Evolutionary conservation across 2,888 invertebrate species (phyloP).

Genomic region (Mechanitis mazaeus): DNA sequence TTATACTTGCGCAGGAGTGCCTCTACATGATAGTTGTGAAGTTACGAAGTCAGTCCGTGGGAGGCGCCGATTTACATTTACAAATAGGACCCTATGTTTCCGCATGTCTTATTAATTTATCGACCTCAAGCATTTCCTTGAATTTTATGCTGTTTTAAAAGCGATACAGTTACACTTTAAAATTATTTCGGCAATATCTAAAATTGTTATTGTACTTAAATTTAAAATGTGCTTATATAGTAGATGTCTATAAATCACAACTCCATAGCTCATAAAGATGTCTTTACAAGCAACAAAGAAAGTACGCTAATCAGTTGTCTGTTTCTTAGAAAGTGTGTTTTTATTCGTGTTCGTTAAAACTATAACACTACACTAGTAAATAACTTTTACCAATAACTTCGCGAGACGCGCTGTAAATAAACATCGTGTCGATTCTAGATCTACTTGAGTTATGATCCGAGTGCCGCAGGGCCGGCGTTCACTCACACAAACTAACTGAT

Average conservation of each 20-base stretch:
- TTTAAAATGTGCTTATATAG: no score
- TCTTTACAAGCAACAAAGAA: conserved; percentile 13
- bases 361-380: conserved; percentile 28
- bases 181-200: no score
- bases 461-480: conserved; percentile 17
- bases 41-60: conserved; percentile 13
- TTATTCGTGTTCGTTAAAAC: conserved; percentile 23
- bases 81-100: conserved; percentile 11
- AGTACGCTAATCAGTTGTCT: conserved; percentile 4
- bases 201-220: no score
- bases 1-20: not conserved
- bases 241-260: no score
- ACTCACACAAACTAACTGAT: no score
- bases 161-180: no score
- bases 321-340: conserved; percentile 22
- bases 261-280: conserved; percentile 4
- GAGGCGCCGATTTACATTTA: conserved; percentile 14
- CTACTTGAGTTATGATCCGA: conserved; percentile 49
- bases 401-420: conserved; percentile 30
- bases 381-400: conserved; percentile 30
- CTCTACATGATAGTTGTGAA: conserved; percentile 3
- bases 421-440: conserved; percentile 51
- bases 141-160: not conserved
- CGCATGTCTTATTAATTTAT: conserved; percentile 11
- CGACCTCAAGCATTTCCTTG: not conserved